phyloP scores from a whole-genome alignment of 1,140 invertebrate species.

The Drosophila miranda region DNA sequence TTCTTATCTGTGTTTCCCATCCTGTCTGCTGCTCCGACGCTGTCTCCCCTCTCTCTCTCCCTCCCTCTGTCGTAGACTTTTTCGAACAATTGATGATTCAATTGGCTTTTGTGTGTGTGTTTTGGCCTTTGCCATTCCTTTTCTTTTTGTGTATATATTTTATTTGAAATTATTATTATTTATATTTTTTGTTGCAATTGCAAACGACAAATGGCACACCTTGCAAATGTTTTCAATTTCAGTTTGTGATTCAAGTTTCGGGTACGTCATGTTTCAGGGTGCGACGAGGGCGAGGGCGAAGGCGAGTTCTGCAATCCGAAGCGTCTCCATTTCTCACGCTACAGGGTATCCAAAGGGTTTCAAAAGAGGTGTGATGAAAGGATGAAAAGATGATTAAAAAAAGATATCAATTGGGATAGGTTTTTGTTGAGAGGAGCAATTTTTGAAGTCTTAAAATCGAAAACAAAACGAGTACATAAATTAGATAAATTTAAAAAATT shows the following conservation, averaged over 20 bases:
- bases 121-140: constrained; percentile 25
- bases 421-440: too few species aligned
- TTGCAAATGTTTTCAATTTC: constrained; percentile 44
- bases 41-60: background rate
- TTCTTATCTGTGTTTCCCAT: too few species aligned
- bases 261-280: constrained; percentile 47
- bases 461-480: too few species aligned
- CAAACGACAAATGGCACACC: constrained; percentile 44
- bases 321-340: constrained; percentile 73
- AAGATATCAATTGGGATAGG: too few species aligned
- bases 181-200: constrained; percentile 55
- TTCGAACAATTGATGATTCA: constrained; percentile 59
- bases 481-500: too few species aligned
- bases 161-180: too few species aligned
- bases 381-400: too few species aligned
- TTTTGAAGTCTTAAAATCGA: too few species aligned
- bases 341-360: too few species aligned
- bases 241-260: constrained; percentile 8
- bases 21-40: background rate
- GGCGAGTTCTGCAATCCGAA: constrained; percentile 50
- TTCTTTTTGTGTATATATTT: too few species aligned
- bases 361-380: too few species aligned
- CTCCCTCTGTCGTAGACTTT: background rate
- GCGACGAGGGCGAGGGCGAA: too few species aligned
- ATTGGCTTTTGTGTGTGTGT: constrained; percentile 42